phyloP scores from a whole-genome alignment of 2,113 vertebrate species.

The Paramisgurnus dabryanus region DNA sequence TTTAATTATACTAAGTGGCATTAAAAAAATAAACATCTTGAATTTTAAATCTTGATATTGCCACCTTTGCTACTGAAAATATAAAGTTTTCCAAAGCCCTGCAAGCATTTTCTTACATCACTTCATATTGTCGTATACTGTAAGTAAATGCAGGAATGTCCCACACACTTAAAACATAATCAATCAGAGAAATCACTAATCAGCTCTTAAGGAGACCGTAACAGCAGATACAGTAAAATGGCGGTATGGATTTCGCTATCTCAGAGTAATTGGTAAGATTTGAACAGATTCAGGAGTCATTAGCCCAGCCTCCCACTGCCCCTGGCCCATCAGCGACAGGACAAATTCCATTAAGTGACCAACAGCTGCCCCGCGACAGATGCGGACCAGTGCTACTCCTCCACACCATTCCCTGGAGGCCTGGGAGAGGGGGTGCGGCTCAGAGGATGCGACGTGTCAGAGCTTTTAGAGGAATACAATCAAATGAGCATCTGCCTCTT shows the following conservation, averaged over 20 bases:
- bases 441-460: slow-evolving; percentile 68
- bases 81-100: neutral
- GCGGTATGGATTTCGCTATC: slow-evolving; percentile 50
- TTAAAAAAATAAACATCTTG: no score
- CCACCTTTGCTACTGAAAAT: neutral
- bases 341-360: slow-evolving; percentile 70
- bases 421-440: slow-evolving; percentile 61
- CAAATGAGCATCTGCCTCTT: slow-evolving; percentile 71
- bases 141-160: slow-evolving; percentile 24
- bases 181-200: neutral
- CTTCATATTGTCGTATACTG: neutral
- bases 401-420: slow-evolving; percentile 65
- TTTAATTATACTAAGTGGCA: no score
- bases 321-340: slow-evolving; percentile 51
- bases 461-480: slow-evolving; percentile 56
- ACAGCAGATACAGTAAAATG: slow-evolving; percentile 34
- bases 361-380: slow-evolving; percentile 78
- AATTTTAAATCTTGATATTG: no score
- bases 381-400: slow-evolving; percentile 67
- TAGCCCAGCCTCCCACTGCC: slow-evolving; percentile 48
- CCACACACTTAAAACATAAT: neutral
- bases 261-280: slow-evolving; percentile 60
- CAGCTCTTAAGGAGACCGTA: slow-evolving; percentile 19
- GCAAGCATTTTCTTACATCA: neutral
- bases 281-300: slow-evolving; percentile 58